Evolutionary conservation across 1,140 invertebrate species (phyloP).

Genomic region (Chrysomallon squamiferum): DNA sequence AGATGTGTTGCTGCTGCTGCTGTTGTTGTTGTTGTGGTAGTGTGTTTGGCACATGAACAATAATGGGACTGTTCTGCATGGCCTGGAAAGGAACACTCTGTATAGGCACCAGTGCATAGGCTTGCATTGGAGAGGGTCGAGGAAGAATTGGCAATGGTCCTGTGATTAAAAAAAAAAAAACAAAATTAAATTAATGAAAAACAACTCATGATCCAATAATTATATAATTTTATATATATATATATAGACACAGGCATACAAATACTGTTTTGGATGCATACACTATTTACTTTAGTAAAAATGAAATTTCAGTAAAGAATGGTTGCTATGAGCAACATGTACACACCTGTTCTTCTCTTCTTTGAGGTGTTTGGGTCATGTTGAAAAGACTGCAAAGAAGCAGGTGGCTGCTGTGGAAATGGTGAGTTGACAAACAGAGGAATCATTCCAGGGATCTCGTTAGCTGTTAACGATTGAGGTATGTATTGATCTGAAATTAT

Average conservation of each 20-base stretch:
- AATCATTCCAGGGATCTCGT: neutral
- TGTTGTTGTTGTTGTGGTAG: neutral
- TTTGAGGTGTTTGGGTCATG: no score
- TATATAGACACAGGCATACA: neutral
- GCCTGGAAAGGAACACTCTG: conserved; percentile 14
- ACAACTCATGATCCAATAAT: neutral
- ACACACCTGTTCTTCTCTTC: no score
- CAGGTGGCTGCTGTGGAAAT: no score
- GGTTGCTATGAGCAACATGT: no score
- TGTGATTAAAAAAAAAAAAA: conserved; percentile 2
- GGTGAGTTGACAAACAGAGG: neutral
- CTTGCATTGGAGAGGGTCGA: conserved; percentile 22
- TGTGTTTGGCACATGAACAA: conserved; percentile 12
- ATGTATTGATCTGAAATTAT: no score
- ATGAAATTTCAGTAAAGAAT: no score
- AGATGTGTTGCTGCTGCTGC: neutral
- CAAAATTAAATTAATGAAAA: neutral
- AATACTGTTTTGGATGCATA: neutral
- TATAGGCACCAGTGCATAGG: conserved; percentile 30
- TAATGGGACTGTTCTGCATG: conserved; percentile 6
- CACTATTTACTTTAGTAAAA: no score
- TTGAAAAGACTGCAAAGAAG: no score
- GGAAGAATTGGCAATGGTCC: conserved; percentile 30
- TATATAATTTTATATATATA: neutral
- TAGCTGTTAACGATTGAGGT: neutral